These are phyloP conservation scores for Centruroides vittatus DNA, from an alignment of 1,140 invertebrate genomes.

Conservation along the genomic window DNA sequence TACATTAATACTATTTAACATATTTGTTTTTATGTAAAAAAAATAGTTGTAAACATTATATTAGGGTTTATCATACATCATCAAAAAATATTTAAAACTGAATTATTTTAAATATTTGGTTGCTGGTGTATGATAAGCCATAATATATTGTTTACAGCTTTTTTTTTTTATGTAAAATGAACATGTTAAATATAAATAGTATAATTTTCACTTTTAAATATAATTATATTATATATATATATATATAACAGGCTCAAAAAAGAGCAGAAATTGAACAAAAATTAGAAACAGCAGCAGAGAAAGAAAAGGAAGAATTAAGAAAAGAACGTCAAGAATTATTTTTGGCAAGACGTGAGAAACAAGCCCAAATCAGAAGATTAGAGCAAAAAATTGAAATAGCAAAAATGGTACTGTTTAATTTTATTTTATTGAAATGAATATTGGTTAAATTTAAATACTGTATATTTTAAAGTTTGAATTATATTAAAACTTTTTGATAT, in stretches of 20 bases:
- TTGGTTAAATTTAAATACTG: too few relatives aligned
- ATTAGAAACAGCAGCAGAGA: slow-evolving; percentile 74
- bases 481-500: too few relatives aligned
- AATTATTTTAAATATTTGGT: slow-evolving; percentile 3
- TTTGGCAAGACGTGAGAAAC: slow-evolving; percentile 64
- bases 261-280: slow-evolving; percentile 81
- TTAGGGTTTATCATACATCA: too few relatives aligned
- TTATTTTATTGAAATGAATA: background rate
- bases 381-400: slow-evolving; percentile 80
- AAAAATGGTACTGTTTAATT: slow-evolving; percentile 47
- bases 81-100: background rate
- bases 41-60: background rate
- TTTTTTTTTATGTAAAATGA: too few relatives aligned
- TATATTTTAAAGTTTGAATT: too few relatives aligned
- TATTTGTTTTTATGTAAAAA: background rate
- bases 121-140: too few relatives aligned
- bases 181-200: too few relatives aligned
- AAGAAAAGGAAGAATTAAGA: slow-evolving; percentile 70
- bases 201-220: too few relatives aligned
- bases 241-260: slow-evolving; percentile 28
- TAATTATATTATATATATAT: too few relatives aligned
- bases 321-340: slow-evolving; percentile 74
- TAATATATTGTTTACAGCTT: too few relatives aligned
- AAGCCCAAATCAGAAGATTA: slow-evolving; percentile 72
- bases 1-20: slow-evolving; percentile 9